Conservation (phyloP, 2,797 vertebrate genomes). For the Bothrops alternatus region DNA sequence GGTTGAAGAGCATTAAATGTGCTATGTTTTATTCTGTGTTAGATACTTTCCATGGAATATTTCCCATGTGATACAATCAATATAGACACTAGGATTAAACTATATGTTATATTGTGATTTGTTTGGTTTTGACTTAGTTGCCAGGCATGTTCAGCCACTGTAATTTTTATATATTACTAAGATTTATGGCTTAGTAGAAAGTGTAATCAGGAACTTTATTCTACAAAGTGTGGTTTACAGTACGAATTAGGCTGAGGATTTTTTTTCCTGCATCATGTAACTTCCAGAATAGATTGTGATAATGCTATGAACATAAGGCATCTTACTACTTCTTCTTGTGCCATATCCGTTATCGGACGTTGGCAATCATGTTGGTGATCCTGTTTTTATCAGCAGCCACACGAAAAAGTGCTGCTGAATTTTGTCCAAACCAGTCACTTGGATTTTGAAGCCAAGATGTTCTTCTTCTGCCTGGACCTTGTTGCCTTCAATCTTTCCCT, state of each 20-base stretch:
- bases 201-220: background rate
- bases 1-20: background rate
- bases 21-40: background rate
- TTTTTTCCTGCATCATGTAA: background rate
- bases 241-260: background rate
- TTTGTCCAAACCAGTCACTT: too few relatives aligned
- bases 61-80: background rate
- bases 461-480: too few relatives aligned
- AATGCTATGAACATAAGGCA: background rate
- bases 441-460: too few relatives aligned
- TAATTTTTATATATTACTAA: background rate
- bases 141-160: background rate
- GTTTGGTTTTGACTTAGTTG: background rate
- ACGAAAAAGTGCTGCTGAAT: too few relatives aligned
- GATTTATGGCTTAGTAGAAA: background rate
- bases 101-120: background rate
- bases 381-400: too few relatives aligned
- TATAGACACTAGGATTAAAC: background rate
- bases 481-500: too few relatives aligned
- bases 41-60: background rate
- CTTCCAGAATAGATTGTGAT: background rate
- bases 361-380: too few relatives aligned
- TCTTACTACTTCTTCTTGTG: background rate
- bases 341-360: too few relatives aligned
- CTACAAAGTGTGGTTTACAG: background rate